Base-by-base conservation (phyloP, 2,888 invertebrate genomes). In the Leptothorax acervorum region DNA sequence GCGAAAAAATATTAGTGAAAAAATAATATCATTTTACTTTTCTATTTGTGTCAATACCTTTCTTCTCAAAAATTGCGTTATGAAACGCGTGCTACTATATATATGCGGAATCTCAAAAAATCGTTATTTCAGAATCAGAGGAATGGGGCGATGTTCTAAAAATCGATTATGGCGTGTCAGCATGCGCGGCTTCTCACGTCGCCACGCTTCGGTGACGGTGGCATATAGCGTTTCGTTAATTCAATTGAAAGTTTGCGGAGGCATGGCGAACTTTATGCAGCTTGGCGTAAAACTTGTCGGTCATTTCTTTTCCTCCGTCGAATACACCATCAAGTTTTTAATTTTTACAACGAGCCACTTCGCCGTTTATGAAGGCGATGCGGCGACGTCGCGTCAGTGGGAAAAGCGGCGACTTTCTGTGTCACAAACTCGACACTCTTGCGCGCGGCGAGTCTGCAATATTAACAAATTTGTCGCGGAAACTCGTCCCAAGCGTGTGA, bases 221-320 rank as follows among this genome's bases (percentile, higher is more conserved):
- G 35, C 35, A 35, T 35, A 11, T 81, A 45, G 39, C 84, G 73
- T 87, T 90, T 91, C 90, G 89, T 89, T 90, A 92, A 93, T 92
- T 92, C 90, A 92, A 93, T 93, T 90, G 90, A 92, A 93, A 92
- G 88, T 92, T 93, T 85, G 84, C 85, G 79, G 84, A 74, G 78
- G 78, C 70, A 82, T 79, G 78, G 31, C 66, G 66, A 85, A 89
- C 63, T 89, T 89, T 85, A 76, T 81, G 79, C 39, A 57, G 51
- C 53, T 35, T 31, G 55, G 66, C 45, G 71, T 62, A 83, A 88
- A 88, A 88, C 84, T 85, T 86, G 78, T 35, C 60, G 45, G 74
- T 62, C 53, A 83, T 87, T 85, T 85, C 82, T 83, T 84, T 42
- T 42, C n/a, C 70, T 45, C 12, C 75, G 79, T 57, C 51, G 65